These are phyloP conservation scores for Lethrus apterus DNA, from an alignment of 1,140 invertebrate species.

Conservation along the genomic window DNA sequence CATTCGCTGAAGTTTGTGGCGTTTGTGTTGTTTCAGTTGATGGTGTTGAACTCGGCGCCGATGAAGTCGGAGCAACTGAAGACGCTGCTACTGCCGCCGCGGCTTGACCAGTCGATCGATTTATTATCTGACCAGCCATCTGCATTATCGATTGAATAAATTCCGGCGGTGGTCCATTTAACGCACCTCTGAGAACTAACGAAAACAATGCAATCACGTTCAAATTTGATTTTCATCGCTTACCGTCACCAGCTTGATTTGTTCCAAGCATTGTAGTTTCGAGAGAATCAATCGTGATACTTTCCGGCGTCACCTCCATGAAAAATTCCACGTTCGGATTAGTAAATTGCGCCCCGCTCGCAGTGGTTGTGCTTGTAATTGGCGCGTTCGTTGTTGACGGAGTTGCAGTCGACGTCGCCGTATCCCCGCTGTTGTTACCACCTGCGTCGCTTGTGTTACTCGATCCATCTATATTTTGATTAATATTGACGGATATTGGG, in stretches of 20 bases:
- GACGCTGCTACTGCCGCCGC: conserved; percentile 21
- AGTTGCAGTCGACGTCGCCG: conserved; percentile 1
- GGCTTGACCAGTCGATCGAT: conserved; percentile 26
- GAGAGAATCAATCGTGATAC: conserved; percentile 50
- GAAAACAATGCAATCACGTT: conserved; percentile 20
- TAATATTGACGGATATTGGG: not conserved
- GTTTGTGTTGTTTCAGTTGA: conserved; percentile 4
- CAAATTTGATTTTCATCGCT: conserved; percentile 16
- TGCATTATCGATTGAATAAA: conserved; percentile 56
- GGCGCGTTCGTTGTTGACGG: conserved; percentile 4
- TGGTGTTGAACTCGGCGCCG: conserved; percentile 21
- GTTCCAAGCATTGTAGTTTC: conserved; percentile 26
- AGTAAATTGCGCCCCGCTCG: conserved; percentile 14
- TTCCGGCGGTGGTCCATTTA: conserved; percentile 42
- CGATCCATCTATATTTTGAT: not conserved
- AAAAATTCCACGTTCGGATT: conserved; percentile 54
- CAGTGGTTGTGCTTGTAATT: not conserved
- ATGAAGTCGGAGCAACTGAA: conserved; percentile 13
- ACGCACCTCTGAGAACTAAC: conserved; percentile 39
- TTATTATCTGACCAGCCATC: conserved; percentile 42
- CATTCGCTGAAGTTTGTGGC: conserved; percentile 18
- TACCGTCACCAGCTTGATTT: conserved; percentile 30
- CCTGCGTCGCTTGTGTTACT: not conserved
- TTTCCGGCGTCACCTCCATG: conserved; percentile 60
- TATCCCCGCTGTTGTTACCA: not conserved